Percentiles rank a stretch among this genome's conserved stretches.
These are phyloP conservation scores for Ambastaia sidthimunki DNA, from an alignment of 2,797 vertebrate genomes.

Conservation along the genomic window DNA sequence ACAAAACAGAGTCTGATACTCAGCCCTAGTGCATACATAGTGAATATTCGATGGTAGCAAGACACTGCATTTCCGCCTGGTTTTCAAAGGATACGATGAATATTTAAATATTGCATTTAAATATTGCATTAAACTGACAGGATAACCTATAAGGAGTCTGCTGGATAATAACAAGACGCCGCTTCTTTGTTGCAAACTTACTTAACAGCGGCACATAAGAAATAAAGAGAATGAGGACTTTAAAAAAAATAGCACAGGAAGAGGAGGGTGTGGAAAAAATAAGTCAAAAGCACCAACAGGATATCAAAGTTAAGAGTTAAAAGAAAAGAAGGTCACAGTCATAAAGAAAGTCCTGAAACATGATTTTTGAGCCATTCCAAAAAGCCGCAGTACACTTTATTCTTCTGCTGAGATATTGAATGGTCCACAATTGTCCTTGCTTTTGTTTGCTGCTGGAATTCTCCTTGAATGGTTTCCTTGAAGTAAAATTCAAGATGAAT, in stretches of 20 bases:
- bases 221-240: constrained; percentile 29
- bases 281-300: constrained; percentile 21
- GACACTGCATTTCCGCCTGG: constrained; percentile 59
- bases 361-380: background rate
- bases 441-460: constrained; percentile 12
- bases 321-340: background rate
- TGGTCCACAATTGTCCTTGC: background rate
- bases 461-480: constrained; percentile 7
- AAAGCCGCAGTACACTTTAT: background rate
- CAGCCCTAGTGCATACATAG: constrained; percentile 54
- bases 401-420: background rate
- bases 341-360: background rate
- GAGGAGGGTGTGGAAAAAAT: constrained; percentile 30
- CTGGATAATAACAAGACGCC: constrained; percentile 68
- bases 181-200: constrained; percentile 66
- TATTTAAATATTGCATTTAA: constrained; percentile 66
- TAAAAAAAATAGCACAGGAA: constrained; percentile 35
- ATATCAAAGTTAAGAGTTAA: constrained; percentile 22
- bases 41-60: constrained; percentile 7
- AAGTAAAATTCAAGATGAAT: constrained; percentile 20
- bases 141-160: constrained; percentile 64
- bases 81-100: constrained; percentile 71
- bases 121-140: constrained; percentile 65
- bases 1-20: constrained; percentile 58
- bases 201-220: constrained; percentile 48